Base-by-base conservation (phyloP, 2,888 invertebrate species). In the Ceraclea dissimilis region DNA sequence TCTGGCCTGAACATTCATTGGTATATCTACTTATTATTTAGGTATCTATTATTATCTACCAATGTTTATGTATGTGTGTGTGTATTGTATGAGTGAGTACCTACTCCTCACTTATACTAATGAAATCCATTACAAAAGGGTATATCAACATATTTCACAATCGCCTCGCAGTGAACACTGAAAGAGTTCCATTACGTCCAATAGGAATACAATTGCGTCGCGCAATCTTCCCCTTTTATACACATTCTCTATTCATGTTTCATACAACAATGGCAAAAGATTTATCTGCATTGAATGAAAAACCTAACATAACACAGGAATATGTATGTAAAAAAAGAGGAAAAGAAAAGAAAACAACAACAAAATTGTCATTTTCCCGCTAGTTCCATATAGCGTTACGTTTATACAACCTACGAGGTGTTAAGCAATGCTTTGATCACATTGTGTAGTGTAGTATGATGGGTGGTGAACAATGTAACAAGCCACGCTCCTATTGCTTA, bases 251-350 rank as follows among this genome's bases (percentile, higher is more conserved):
- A 61, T 61, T 61, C 61, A 61, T 57, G 61, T 61, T 61, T 58
- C 57, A 56, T 60, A 59, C 58, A 61, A 61, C 61, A 61, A 61
- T 61, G 56, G 61, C 50, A 58, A 61, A 61, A 61, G 61, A 61
- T 61, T 61, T 61, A 61, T 61, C 61, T 61, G 61, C 58, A 61
- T 61, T 61, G 59, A 61, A 60, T 61, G 60, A 58, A 61, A 61
- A 61, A 60, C 60, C 57, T 57, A 26, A 60, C 56, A 57, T 52
- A 60, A 57, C 44, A 53, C 26, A 26, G 26, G n/a, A n/a, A n/a
- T n/a, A n/a, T n/a, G n/a, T n/a, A n/a, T n/a, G n/a, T n/a, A n/a
- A 26, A 26, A 50, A 26, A 6, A 10, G 4, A 26, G 4, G 26
- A 6, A 51, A 16, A 20, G 16, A 26, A 21, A 34, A 39, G 50